Percentiles rank a stretch among this genome's conserved stretches.
phyloP scores from a whole-genome alignment of 2,797 vertebrate genomes.

The Macroramphosus scolopax region DNA sequence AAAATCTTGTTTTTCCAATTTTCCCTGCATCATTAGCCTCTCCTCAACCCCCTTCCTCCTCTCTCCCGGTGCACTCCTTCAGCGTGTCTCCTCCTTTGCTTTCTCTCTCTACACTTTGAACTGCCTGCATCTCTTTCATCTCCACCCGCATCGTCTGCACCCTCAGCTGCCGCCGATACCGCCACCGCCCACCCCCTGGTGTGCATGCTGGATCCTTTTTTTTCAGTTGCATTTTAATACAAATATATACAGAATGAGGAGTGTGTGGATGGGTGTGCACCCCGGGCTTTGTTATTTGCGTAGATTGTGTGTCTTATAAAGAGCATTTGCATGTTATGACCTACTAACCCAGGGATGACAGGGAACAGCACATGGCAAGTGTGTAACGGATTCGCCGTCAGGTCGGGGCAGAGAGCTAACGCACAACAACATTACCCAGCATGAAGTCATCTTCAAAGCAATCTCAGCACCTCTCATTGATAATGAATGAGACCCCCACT shows the following conservation, averaged over 20 bases:
- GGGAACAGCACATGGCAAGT: constrained; percentile 28
- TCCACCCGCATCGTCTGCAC: constrained; percentile 35
- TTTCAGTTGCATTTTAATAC: background rate
- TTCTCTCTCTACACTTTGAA: constrained; percentile 54
- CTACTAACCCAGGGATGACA: constrained; percentile 58
- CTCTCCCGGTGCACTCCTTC: constrained; percentile 19
- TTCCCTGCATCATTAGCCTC: constrained; percentile 35
- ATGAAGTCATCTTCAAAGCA: constrained; percentile 69
- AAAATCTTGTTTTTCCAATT: constrained; percentile 48
- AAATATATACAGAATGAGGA: constrained; percentile 14
- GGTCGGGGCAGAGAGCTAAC: constrained; percentile 29
- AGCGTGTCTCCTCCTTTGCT: constrained; percentile 23
- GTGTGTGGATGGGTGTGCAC: background rate
- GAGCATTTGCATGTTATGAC: constrained; percentile 32
- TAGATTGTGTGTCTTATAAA: constrained; percentile 13
- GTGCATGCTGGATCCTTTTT: constrained; percentile 29
- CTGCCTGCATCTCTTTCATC: constrained; percentile 65
- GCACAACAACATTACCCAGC: constrained; percentile 37
- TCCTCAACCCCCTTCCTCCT: constrained; percentile 21
- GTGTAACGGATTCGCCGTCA: constrained; percentile 39
- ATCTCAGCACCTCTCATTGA: constrained; percentile 69
- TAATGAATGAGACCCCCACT: constrained; percentile 67
- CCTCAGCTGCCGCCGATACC: constrained; percentile 20
- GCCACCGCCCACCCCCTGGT: constrained; percentile 36
- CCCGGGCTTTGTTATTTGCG: constrained; percentile 10